Conservation (phyloP, 2,113 vertebrate species). For the Anser brachyrhynchus region DNA sequence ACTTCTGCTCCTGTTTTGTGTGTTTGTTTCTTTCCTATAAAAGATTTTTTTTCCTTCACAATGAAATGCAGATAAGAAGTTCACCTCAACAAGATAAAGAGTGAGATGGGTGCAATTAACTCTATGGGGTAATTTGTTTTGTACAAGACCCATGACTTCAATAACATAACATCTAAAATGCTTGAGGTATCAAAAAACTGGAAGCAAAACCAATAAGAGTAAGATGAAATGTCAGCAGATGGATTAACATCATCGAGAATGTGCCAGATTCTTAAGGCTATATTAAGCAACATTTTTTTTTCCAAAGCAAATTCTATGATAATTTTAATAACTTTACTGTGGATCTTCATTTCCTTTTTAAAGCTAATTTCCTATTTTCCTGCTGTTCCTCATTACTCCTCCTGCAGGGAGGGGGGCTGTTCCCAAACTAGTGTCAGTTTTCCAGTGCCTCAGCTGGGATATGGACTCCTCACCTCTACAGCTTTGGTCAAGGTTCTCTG, state of each 20-base stretch:
- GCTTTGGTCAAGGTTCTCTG: background rate
- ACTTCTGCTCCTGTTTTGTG: background rate
- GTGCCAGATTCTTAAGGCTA: slow-evolving; percentile 65
- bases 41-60: slow-evolving; percentile 45
- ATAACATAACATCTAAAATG: slow-evolving; percentile 68
- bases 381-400: background rate
- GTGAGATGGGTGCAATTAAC: slow-evolving; percentile 63
- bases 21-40: slow-evolving; percentile 38
- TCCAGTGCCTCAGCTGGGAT: background rate
- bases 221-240: slow-evolving; percentile 67
- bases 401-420: background rate
- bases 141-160: slow-evolving; percentile 62
- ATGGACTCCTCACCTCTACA: background rate
- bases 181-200: slow-evolving; percentile 69
- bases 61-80: slow-evolving; percentile 64
- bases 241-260: slow-evolving; percentile 49
- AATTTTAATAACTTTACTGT: slow-evolving; percentile 27
- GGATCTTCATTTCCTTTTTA: slow-evolving; percentile 1
- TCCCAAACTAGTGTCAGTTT: background rate
- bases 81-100: slow-evolving; percentile 67
- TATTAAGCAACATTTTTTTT: slow-evolving; percentile 44
- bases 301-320: slow-evolving; percentile 52
- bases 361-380: slow-evolving; percentile 1
- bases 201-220: slow-evolving; percentile 57
- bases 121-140: slow-evolving; percentile 68